Evolutionary conservation across 2,888 invertebrate species (phyloP).

Genomic region (Drosophila seclusa): DNA sequence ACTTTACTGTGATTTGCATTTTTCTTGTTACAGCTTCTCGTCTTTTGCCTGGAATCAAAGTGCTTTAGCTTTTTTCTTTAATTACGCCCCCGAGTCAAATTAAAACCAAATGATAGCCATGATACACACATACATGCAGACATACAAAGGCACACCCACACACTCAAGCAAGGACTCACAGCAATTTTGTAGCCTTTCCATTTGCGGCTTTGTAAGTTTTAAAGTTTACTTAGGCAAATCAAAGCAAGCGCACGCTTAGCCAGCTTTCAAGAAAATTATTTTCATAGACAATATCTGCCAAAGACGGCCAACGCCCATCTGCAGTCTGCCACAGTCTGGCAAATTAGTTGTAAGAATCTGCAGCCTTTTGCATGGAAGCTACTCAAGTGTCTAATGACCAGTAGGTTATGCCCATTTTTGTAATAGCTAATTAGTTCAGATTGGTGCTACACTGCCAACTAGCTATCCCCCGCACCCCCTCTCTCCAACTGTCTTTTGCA

Average conservation of each 20-base stretch:
- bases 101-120: conserved; percentile 73
- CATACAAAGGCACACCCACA: conserved; percentile 24
- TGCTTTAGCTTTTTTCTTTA: conserved; percentile 75
- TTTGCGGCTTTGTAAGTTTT: conserved; percentile 51
- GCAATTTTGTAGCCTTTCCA: conserved; percentile 31
- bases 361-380: not conserved
- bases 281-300: conserved; percentile 50
- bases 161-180: conserved; percentile 1
- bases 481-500: not conserved
- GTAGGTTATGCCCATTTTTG: conserved; percentile 33
- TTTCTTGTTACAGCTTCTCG: conserved; percentile 19
- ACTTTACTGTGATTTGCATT: conserved; percentile 63
- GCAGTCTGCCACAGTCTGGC: conserved; percentile 9
- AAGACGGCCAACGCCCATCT: conserved; percentile 8
- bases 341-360: conserved; percentile 23
- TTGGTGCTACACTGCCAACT: conserved; percentile 2
- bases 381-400: conserved; percentile 31
- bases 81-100: conserved; percentile 77
- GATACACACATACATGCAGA: conserved; percentile 23
- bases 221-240: conserved; percentile 75
- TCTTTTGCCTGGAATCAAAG: conserved; percentile 65
- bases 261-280: conserved; percentile 75
- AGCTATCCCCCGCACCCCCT: not conserved
- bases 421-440: conserved; percentile 31
- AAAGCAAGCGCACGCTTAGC: conserved; percentile 55